A percentile compares a stretch with the other conserved stretches of the same genome.
Conservation (phyloP, 2,888 invertebrate genomes). For the Tenodera sinensis region DNA sequence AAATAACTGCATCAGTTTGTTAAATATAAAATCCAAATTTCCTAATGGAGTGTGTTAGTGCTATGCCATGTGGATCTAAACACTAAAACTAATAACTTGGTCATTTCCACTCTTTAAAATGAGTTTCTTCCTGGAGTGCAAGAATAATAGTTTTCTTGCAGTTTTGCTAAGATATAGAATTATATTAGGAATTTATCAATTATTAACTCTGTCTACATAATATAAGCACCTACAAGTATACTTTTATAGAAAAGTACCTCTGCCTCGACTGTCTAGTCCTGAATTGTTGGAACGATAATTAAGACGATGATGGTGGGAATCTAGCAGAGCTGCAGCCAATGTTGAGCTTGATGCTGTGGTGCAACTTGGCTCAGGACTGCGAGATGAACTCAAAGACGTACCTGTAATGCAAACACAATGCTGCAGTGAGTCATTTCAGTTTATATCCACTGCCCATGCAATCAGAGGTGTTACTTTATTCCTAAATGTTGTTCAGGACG, state of each 20-base stretch:
- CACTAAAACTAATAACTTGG: too few species aligned
- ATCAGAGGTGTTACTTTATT: too few species aligned
- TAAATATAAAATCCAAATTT: too few species aligned
- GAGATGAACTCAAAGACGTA: constrained; percentile 20
- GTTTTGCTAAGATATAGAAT: too few species aligned
- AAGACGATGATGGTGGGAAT: constrained; percentile 47
- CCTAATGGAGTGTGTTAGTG: too few species aligned
- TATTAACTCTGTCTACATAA: too few species aligned
- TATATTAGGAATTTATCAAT: too few species aligned
- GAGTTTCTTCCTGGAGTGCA: too few species aligned
- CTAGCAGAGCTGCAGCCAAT: constrained; percentile 56
- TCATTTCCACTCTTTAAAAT: too few species aligned
- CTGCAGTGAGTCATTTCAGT: not conserved
- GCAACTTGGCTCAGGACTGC: constrained; percentile 24
- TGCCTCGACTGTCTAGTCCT: constrained; percentile 36
- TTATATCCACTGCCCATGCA: not conserved
- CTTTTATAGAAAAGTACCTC: not conserved
- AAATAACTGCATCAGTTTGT: too few species aligned
- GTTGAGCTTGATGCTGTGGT: constrained; percentile 41
- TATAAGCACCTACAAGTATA: not conserved
- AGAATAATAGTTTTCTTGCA: too few species aligned
- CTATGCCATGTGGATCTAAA: too few species aligned
- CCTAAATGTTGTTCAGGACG: not conserved
- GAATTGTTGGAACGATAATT: constrained; percentile 34
- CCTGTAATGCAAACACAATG: not conserved